Evolutionary conservation across 2,888 invertebrate species (phyloP), one percentile per base, ranked within the genome.

Genomic region (Xanthia togata): DNA sequence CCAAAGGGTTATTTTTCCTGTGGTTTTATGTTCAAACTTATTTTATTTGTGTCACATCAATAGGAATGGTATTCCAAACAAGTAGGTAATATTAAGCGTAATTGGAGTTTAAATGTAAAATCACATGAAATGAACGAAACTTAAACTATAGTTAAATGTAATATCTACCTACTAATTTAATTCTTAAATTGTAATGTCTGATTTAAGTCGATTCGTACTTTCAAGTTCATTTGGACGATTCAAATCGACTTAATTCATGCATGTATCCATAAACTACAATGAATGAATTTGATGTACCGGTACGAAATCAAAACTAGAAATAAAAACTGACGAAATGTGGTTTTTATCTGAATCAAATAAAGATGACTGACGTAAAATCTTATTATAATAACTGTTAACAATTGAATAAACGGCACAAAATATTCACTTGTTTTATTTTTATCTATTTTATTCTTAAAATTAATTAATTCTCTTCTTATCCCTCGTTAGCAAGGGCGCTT

Each of bases 391-490:
- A 96, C 95, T 96, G 96, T 96, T 96, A 96, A 94, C 88, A 95
- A 95, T 94, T 96, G 92, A 96, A 95, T 96, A 96, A 96, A 96
- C 93, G 93, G 96, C 96, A 96, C 96, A 96, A 96, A 96, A 96
- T 94, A 94, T 86, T 73, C 5, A 11, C 12, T 85, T 85, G 90
- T 94, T 94, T 95, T 86, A 92, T 70, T 35, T 26, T 23, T 4
- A 8, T 35, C 23, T 23, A 20, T 47, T 73, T 44, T 44, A 14
- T 59, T 44, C 3, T 41, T 71, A 2, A 6, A 47, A 20, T 47
- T 5, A 47, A 35, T 12, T 41, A 44, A 50, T 70, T n/a, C 5
- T 9, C 9, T 3, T 70, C 44, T 17, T 9, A 31, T 12, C 17
- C 17, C 44, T 44, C 44, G 12, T 44, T 44, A 4, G 44, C 44